A percentile compares a stretch with the other conserved stretches of the same genome.
Evolutionary conservation across 2,888 invertebrate species (phyloP).

Genomic region (Spodoptera exigua): DNA sequence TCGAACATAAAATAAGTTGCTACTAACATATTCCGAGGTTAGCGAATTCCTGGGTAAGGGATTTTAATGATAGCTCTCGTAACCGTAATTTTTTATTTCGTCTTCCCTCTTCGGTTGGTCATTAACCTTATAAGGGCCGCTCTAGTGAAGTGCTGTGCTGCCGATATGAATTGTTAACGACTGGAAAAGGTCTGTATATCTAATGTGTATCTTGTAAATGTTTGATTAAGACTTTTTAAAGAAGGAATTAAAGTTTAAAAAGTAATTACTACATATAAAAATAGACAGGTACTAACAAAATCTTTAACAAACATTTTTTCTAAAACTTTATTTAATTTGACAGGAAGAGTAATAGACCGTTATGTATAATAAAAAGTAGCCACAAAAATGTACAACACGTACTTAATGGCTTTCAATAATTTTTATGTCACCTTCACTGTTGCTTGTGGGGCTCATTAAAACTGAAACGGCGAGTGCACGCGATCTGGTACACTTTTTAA

Average conservation of each 20-base stretch:
- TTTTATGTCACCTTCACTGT: conserved; percentile 34
- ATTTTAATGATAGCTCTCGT: conserved; percentile 62
- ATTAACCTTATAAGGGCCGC: conserved; percentile 54
- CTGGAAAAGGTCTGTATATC: conserved; percentile 17
- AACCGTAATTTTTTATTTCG: conserved; percentile 62
- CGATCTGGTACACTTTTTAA: conserved; percentile 23
- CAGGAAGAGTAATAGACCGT: conserved; percentile 14
- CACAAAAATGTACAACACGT: conserved; percentile 22
- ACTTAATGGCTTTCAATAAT: conserved; percentile 27
- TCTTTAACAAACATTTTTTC: neutral
- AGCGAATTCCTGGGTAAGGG: conserved; percentile 56
- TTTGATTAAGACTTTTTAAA: too few species aligned
- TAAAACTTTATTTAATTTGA: conserved; percentile 1
- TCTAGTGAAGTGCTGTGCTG: conserved; percentile 43
- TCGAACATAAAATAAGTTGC: conserved; percentile 54
- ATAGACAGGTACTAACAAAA: neutral
- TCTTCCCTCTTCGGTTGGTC: conserved; percentile 55
- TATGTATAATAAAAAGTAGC: conserved; percentile 23
- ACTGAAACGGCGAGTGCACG: conserved; percentile 35
- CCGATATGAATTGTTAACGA: conserved; percentile 49
- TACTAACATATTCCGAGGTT: conserved; percentile 58
- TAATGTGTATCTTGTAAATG: conserved; percentile 3
- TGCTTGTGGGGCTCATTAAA: conserved; percentile 39
- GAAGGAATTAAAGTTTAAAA: neutral
- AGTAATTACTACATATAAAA: neutral